phyloP scores from a whole-genome alignment of 1,140 invertebrate genomes.

The Cryptotermes secundus region DNA sequence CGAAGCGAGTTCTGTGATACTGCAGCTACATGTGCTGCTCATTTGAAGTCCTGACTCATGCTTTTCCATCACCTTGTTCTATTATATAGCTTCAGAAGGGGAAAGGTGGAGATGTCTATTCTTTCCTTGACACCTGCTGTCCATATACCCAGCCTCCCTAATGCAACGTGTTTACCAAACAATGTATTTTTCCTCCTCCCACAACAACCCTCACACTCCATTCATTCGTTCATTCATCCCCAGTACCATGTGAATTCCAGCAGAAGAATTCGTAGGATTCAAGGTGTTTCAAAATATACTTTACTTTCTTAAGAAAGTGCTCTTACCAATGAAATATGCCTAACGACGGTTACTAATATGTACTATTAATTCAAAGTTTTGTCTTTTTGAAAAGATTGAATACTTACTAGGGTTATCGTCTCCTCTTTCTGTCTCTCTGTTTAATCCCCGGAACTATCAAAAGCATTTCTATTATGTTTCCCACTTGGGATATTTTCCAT shows the following conservation, averaged over 20 bases:
- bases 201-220: background rate
- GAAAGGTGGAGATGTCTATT: background rate
- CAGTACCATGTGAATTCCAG: background rate
- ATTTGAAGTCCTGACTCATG: background rate
- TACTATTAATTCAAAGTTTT: too few relatives aligned
- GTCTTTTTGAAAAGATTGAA: too few relatives aligned
- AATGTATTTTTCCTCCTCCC: background rate
- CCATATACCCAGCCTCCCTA: background rate
- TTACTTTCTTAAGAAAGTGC: background rate
- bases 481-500: too few relatives aligned
- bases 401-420: too few relatives aligned
- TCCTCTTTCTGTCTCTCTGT: too few relatives aligned
- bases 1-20: too few relatives aligned
- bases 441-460: too few relatives aligned
- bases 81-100: background rate
- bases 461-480: too few relatives aligned
- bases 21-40: background rate
- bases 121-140: background rate
- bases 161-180: background rate
- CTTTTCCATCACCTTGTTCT: background rate
- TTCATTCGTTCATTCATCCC: background rate
- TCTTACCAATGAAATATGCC: background rate
- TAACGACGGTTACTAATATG: too few relatives aligned
- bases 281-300: background rate
- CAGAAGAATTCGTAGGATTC: background rate